phyloP scores from a whole-genome alignment of 2,113 vertebrate species.

The Sander lucioperca region DNA sequence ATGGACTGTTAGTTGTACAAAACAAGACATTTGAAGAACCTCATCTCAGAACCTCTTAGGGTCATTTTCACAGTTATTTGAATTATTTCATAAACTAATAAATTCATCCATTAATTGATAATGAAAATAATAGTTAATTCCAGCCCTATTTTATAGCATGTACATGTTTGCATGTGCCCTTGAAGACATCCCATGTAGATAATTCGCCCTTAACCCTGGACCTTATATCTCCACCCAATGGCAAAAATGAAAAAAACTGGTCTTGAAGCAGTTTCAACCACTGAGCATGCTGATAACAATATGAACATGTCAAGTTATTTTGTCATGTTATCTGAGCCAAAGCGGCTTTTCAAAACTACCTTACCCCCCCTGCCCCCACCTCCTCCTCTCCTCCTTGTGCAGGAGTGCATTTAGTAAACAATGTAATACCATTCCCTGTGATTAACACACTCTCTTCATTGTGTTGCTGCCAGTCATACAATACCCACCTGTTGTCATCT shows the following conservation, averaged over 20 bases:
- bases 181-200: not conserved
- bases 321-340: slow-evolving; percentile 18
- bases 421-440: slow-evolving; percentile 35
- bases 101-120: not conserved
- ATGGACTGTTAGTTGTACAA: not conserved
- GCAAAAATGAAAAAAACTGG: not conserved
- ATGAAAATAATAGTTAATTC: not conserved
- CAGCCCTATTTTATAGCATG: not conserved
- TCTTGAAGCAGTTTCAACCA: not conserved
- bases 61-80: not conserved
- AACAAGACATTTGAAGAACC: not conserved
- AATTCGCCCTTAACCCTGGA: not conserved
- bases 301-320: slow-evolving; percentile 1
- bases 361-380: not conserved
- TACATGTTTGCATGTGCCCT: not conserved
- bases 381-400: slow-evolving; percentile 31
- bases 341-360: not conserved
- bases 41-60: not conserved
- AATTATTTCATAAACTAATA: not conserved
- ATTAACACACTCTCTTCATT: slow-evolving; percentile 60
- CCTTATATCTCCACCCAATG: not conserved
- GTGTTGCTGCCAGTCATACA: slow-evolving; percentile 61
- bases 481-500: slow-evolving; percentile 63
- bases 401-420: slow-evolving; percentile 59
- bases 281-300: slow-evolving; percentile 11